A percentile compares a stretch with the other conserved stretches of the same genome.
phyloP scores from a whole-genome alignment of 2,888 invertebrate species.

The Agrilus cyanescens region DNA sequence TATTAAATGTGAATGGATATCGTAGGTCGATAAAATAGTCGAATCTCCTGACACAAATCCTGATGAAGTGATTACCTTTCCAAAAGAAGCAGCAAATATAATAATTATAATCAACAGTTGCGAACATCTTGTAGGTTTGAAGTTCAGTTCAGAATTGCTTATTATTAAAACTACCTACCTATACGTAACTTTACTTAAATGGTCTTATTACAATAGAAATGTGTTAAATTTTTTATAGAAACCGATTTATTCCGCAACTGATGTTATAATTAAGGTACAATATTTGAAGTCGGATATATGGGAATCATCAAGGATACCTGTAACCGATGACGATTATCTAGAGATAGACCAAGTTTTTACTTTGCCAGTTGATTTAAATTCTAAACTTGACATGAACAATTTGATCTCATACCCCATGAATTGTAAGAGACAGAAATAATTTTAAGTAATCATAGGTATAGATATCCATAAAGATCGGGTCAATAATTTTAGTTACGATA shows the following conservation, averaged over 20 bases:
- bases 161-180: no score
- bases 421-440: conserved; percentile 9
- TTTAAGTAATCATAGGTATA: not conserved
- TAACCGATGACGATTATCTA: conserved; percentile 11
- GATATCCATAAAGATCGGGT: not conserved
- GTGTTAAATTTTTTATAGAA: conserved; percentile 11
- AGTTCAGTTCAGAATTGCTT: no score
- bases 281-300: conserved; percentile 18
- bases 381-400: conserved; percentile 10
- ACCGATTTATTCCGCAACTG: conserved; percentile 19
- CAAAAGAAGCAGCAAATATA: no score
- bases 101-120: no score
- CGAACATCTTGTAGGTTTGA: no score
- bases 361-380: conserved; percentile 11
- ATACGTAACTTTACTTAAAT: no score
- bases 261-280: conserved; percentile 19
- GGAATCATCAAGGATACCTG: conserved; percentile 16
- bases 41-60: no score
- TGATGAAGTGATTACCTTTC: no score
- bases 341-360: conserved; percentile 11
- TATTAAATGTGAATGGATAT: no score
- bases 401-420: conserved; percentile 15
- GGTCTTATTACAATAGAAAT: not conserved
- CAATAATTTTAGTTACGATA: conserved; percentile 19
- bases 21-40: no score